phyloP scores from a whole-genome alignment of 1,140 invertebrate species.

The Conus betulinus region DNA sequence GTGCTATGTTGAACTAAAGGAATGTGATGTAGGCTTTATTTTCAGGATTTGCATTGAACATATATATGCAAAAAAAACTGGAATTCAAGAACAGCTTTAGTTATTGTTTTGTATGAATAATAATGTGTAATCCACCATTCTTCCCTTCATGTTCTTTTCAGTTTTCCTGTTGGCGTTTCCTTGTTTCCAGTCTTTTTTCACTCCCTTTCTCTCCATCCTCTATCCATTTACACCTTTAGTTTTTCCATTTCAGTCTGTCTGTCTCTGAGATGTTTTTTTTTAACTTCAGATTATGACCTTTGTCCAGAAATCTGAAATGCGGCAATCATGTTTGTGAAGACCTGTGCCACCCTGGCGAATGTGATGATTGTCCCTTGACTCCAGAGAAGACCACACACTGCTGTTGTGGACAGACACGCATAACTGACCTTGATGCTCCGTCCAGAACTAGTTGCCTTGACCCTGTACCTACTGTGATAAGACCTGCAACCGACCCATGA shows the following conservation, averaged over 20 bases:
- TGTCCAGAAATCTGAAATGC: constrained; percentile 65
- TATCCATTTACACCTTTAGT: background rate
- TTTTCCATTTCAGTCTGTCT: too few species aligned
- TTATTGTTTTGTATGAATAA: too few species aligned
- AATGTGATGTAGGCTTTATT: too few species aligned
- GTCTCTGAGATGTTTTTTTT: too few species aligned
- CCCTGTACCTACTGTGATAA: constrained; percentile 90
- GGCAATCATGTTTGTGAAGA: constrained; percentile 73
- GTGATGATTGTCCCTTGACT: constrained; percentile 63
- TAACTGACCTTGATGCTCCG: constrained; percentile 67
- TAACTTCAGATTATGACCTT: background rate
- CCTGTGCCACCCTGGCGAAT: constrained; percentile 71
- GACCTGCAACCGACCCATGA: constrained; percentile 85
- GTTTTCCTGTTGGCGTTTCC: background rate
- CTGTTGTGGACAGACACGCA: constrained; percentile 87
- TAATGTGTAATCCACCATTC: constrained; percentile 48
- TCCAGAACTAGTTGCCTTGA: constrained; percentile 85
- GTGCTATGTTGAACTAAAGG: too few species aligned
- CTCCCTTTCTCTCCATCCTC: too few species aligned
- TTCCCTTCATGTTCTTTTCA: constrained; percentile 2
- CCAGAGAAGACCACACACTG: constrained; percentile 82
- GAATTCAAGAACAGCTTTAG: too few species aligned
- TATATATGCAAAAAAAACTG: too few species aligned
- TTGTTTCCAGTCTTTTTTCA: background rate
- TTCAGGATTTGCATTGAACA: too few species aligned